Conservation (phyloP, 1,140 invertebrate genomes). For the Drosophila mauritiana region DNA sequence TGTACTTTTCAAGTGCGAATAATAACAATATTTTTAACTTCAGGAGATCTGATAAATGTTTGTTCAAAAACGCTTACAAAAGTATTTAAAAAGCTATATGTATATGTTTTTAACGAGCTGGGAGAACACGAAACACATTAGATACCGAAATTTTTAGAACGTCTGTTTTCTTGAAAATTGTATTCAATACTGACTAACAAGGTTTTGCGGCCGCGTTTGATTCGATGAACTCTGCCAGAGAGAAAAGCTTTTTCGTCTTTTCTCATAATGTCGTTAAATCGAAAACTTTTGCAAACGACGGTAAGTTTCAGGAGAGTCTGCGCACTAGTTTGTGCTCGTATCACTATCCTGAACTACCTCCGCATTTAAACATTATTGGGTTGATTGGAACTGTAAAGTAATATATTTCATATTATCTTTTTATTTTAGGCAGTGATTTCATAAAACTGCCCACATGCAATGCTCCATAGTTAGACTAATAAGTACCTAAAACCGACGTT, state of each 20-base stretch:
- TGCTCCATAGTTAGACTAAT: too few relatives aligned
- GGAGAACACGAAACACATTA: slow-evolving; percentile 16
- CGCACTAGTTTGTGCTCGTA: slow-evolving; percentile 7
- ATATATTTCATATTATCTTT: too few relatives aligned
- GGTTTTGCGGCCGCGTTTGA: slow-evolving; percentile 26
- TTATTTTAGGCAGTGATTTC: too few relatives aligned
- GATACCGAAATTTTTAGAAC: slow-evolving; percentile 35
- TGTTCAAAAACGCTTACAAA: slow-evolving; percentile 29
- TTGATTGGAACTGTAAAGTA: neutral
- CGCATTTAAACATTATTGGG: neutral
- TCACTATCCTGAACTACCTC: neutral
- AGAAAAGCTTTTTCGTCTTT: slow-evolving; percentile 36
- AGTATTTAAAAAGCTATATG: slow-evolving; percentile 18
- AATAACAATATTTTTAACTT: slow-evolving; percentile 5
- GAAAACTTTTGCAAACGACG: slow-evolving; percentile 11
- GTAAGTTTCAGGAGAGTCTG: slow-evolving; percentile 22
- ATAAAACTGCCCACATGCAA: too few relatives aligned
- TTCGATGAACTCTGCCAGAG: slow-evolving; percentile 21
- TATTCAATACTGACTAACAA: slow-evolving; percentile 70
- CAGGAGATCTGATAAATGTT: slow-evolving; percentile 17
- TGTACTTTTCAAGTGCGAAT: neutral
- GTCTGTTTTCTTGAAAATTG: slow-evolving; percentile 65
- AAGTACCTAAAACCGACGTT: too few relatives aligned
- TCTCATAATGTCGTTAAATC: slow-evolving; percentile 20
- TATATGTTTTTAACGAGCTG: slow-evolving; percentile 25